phyloP scores from a whole-genome alignment of 2,888 invertebrate species.

The Piscicola geometra region DNA sequence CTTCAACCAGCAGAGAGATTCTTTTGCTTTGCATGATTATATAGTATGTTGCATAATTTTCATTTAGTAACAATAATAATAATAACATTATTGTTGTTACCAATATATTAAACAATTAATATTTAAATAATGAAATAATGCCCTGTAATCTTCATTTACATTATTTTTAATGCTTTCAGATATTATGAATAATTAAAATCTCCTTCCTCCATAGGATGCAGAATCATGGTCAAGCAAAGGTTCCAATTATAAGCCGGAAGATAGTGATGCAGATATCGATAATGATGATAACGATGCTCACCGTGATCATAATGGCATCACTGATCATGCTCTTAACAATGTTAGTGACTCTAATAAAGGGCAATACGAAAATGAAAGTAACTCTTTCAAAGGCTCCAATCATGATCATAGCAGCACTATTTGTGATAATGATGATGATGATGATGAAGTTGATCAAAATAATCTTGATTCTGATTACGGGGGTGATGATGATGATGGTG shows the following conservation, averaged over 20 bases:
- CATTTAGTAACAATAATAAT: not conserved
- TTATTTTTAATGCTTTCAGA: not conserved
- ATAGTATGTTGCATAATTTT: not conserved
- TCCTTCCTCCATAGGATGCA: not conserved
- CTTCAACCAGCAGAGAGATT: not conserved
- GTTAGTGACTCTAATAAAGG: not conserved
- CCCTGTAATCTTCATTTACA: not conserved
- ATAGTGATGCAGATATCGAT: not conserved
- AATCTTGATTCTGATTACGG: too few species aligned
- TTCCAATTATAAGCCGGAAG: not conserved
- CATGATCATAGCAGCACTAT: too few species aligned
- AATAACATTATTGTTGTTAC: not conserved
- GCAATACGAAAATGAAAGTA: not conserved
- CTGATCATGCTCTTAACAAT: not conserved
- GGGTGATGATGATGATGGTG: too few species aligned
- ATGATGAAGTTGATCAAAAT: too few species aligned
- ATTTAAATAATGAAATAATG: not conserved
- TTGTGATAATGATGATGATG: too few species aligned
- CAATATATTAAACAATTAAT: not conserved
- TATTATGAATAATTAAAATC: not conserved
- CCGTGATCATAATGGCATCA: not conserved
- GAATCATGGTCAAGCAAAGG: constrained; percentile 2
- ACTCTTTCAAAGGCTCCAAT: too few species aligned
- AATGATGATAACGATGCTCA: not conserved
- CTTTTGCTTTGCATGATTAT: not conserved